Percentiles rank a stretch among this genome's conserved stretches.
Conservation (phyloP, 2,113 vertebrate species). For the Artemisiospiza belli region DNA sequence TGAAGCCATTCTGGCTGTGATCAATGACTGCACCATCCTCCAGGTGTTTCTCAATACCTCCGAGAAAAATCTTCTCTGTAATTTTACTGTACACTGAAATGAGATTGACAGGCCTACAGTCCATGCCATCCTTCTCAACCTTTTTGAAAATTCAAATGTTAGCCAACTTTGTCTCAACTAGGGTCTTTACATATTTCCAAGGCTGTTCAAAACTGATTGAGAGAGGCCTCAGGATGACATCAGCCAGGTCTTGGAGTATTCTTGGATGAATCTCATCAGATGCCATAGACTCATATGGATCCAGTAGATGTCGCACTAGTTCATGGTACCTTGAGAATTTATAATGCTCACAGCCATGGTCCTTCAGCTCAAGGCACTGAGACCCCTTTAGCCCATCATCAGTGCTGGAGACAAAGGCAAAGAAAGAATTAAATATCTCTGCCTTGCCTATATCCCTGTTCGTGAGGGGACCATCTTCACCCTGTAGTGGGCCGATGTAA, state of each 20-base stretch:
- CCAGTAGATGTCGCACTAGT: background rate
- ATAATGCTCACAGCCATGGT: background rate
- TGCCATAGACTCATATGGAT: background rate
- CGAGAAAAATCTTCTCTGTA: background rate
- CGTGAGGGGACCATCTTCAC: background rate
- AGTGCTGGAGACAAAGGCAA: background rate
- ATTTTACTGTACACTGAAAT: background rate
- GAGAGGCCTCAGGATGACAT: background rate
- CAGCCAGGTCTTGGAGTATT: background rate
- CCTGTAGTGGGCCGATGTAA: rapidly evolving
- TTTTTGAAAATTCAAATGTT: background rate
- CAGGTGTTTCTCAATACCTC: background rate
- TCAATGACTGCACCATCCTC: background rate
- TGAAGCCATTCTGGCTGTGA: background rate
- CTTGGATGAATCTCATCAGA: background rate
- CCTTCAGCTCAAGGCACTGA: background rate
- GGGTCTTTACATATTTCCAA: background rate
- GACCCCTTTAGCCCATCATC: background rate
- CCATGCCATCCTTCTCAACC: background rate
- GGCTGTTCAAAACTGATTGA: background rate
- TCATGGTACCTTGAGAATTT: background rate
- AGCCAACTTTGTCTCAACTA: background rate
- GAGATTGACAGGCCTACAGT: background rate
- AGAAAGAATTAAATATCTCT: background rate
- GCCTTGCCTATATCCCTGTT: background rate